Evolutionary conservation across 2,113 vertebrate species (phyloP).

Genomic region (Panurus biarmicus): DNA sequence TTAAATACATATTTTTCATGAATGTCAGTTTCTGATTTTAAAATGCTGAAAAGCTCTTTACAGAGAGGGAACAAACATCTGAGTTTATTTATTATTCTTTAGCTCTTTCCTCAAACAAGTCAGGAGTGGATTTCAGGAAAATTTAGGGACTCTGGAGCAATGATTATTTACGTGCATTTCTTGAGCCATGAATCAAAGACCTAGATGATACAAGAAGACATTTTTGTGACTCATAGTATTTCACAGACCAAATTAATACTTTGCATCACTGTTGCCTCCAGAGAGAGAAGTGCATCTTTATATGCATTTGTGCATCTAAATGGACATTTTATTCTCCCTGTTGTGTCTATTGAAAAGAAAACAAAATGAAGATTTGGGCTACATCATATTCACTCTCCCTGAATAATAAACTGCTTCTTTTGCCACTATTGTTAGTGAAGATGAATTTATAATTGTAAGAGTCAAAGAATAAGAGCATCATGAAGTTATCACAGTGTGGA

Average conservation of each 20-base stretch:
- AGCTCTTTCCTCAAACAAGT: neutral
- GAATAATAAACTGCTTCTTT: neutral
- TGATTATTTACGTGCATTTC: neutral
- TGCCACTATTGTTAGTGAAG: neutral
- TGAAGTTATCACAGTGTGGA: neutral
- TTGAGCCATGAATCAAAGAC: neutral
- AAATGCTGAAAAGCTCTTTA: neutral
- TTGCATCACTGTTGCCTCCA: neutral
- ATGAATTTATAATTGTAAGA: neutral
- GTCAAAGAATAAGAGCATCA: neutral
- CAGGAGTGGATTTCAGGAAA: neutral
- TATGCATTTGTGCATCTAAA: neutral
- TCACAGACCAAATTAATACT: neutral
- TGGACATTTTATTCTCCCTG: neutral
- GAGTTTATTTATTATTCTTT: neutral
- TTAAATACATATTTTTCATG: neutral
- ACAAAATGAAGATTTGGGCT: neutral
- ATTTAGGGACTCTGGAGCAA: neutral
- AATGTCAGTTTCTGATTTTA: neutral
- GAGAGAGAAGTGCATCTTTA: neutral
- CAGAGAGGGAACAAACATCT: neutral
- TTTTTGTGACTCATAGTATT: neutral
- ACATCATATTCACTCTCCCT: neutral
- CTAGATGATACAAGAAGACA: neutral
- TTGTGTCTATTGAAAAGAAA: neutral